Conservation (phyloP, 2,888 invertebrate species). For the Polyploca ridens region DNA sequence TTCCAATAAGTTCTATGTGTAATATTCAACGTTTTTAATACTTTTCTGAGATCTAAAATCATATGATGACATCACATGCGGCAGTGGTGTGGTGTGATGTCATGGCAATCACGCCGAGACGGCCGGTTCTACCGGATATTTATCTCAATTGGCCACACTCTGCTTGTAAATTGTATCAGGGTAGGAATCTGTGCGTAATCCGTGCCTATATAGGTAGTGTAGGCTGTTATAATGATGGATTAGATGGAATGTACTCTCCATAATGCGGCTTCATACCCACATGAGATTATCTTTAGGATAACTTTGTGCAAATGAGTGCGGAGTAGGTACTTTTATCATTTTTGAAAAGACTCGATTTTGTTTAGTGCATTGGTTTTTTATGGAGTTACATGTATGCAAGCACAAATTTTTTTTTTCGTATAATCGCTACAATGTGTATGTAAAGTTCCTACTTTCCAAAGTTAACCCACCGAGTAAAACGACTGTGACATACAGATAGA, state of each 20-base stretch:
- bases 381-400: too few species aligned
- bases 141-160: slow-evolving; percentile 56
- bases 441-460: too few species aligned
- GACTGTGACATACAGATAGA: too few species aligned
- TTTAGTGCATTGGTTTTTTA: too few species aligned
- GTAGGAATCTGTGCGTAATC: slow-evolving; percentile 32
- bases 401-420: too few species aligned
- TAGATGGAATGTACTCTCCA: neutral
- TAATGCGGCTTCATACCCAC: neutral
- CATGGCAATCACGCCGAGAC: slow-evolving; percentile 42
- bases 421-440: too few species aligned
- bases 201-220: slow-evolving; percentile 16
- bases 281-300: too few species aligned
- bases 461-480: too few species aligned
- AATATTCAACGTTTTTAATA: neutral
- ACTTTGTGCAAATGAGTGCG: too few species aligned
- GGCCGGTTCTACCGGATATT: slow-evolving; percentile 47
- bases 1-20: too few species aligned
- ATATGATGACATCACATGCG: slow-evolving; percentile 55
- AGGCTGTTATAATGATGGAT: neutral
- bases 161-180: slow-evolving; percentile 24
- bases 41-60: slow-evolving; percentile 12
- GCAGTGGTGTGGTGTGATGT: slow-evolving; percentile 48
- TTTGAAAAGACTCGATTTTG: too few species aligned
- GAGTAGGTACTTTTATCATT: too few species aligned